Percentiles rank a stretch among this genome's conserved stretches.
Conservation (phyloP, 2,888 invertebrate genomes). For the Helicoverpa assulta region DNA sequence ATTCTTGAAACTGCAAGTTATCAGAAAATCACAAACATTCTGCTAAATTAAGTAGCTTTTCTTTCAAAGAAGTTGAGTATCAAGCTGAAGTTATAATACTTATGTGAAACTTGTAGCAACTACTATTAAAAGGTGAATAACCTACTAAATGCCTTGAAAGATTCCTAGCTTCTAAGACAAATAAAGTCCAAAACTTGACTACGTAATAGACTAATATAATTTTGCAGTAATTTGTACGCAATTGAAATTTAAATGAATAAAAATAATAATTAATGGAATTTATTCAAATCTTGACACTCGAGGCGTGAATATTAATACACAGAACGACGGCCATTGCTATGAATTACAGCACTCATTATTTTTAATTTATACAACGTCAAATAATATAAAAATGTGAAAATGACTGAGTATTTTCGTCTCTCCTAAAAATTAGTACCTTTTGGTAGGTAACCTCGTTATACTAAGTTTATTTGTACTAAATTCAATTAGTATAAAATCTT, state of each 20-base stretch:
- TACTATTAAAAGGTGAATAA: no score
- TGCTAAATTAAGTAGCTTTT: no score
- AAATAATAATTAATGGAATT: conserved; percentile 55
- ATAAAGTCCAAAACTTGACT: not conserved
- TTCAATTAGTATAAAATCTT: not conserved
- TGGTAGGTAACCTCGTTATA: not conserved
- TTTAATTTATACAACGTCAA: conserved; percentile 30
- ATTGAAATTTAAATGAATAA: conserved; percentile 53
- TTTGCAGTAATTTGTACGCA: conserved; percentile 35
- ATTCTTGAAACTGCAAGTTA: no score
- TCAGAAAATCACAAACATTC: no score
- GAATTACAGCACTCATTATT: conserved; percentile 46
- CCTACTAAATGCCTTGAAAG: not conserved
- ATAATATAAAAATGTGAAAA: conserved; percentile 14
- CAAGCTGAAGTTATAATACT: no score
- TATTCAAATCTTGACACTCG: conserved; percentile 56
- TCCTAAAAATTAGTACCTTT: not conserved
- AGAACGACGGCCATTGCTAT: conserved; percentile 39
- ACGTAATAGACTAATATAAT: conserved; percentile 7
- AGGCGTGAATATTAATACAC: conserved; percentile 57
- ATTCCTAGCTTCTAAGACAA: not conserved
- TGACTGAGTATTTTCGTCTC: not conserved
- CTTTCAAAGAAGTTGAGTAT: no score
- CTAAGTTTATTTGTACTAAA: not conserved
- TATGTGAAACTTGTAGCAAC: no score